Conservation (phyloP, 2,888 invertebrate species). For the Blera fallax region DNA sequence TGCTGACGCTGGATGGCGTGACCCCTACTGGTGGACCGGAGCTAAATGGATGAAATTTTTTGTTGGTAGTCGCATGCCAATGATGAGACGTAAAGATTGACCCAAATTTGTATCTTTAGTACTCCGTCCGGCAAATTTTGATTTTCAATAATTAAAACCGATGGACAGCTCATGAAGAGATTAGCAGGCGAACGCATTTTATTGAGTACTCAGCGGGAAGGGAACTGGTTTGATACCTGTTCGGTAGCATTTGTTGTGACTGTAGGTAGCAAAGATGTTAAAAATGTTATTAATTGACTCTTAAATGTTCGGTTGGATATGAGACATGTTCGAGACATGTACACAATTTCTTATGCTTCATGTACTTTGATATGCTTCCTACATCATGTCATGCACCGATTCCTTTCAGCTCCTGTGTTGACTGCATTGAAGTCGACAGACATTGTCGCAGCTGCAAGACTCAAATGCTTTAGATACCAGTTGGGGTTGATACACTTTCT, state of each 20-base stretch:
- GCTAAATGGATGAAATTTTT: not conserved
- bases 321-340: not conserved
- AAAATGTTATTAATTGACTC: not conserved
- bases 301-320: not conserved
- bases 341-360: not conserved
- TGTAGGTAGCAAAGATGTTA: not conserved
- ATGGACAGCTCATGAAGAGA: not conserved
- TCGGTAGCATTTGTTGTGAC: not conserved
- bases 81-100: not conserved
- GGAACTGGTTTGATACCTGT: not conserved
- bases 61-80: not conserved
- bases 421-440: no score
- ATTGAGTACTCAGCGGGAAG: not conserved
- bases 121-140: no score
- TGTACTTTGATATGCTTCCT: not conserved
- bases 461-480: no score
- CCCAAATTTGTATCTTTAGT: not conserved
- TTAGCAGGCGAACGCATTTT: no score
- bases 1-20: not conserved
- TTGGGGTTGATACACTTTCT: no score
- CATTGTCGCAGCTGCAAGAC: no score
- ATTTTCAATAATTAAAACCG: not conserved
- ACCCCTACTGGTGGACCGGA: not conserved
- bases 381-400: constrained; percentile 28
- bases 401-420: no score